These are phyloP conservation scores for Zoanthus sociatus DNA, from an alignment of 92 coral and sea anemone species.

Conservation along the genomic window DNA sequence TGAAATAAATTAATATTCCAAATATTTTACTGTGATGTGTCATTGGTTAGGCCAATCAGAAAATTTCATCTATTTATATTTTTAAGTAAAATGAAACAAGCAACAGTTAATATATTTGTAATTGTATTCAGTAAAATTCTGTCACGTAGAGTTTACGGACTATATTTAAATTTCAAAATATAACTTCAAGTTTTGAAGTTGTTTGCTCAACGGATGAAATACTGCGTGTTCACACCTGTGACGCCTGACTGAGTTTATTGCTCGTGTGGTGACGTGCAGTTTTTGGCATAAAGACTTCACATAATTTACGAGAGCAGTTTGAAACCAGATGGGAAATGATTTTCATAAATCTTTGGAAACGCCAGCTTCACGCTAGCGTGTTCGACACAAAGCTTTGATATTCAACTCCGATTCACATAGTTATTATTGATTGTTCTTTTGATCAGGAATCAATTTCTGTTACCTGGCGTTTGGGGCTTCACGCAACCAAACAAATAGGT, in stretches of 20 bases:
- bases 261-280: conserved; percentile 9
- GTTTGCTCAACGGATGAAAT: too few relatives aligned
- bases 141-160: too few relatives aligned
- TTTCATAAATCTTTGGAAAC: not conserved
- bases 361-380: not conserved
- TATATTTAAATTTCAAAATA: too few relatives aligned
- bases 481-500: conserved; percentile 27
- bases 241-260: conserved; percentile 33
- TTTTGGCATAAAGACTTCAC: not conserved
- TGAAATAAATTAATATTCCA: too few relatives aligned
- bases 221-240: too few relatives aligned
- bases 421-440: not conserved
- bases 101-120: too few relatives aligned
- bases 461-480: conserved; percentile 3
- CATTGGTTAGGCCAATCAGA: too few relatives aligned
- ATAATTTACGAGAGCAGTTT: conserved; percentile 18
- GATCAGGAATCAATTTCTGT: not conserved
- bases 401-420: not conserved
- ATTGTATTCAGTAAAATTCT: too few relatives aligned
- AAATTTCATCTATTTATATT: too few relatives aligned
- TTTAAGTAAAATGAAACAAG: too few relatives aligned
- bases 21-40: too few relatives aligned
- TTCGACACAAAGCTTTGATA: not conserved
- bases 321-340: conserved; percentile 2
- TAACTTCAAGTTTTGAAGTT: too few relatives aligned